Base-by-base conservation (phyloP, 2,113 vertebrate genomes). In the Epinephelus cyanopodus region DNA sequence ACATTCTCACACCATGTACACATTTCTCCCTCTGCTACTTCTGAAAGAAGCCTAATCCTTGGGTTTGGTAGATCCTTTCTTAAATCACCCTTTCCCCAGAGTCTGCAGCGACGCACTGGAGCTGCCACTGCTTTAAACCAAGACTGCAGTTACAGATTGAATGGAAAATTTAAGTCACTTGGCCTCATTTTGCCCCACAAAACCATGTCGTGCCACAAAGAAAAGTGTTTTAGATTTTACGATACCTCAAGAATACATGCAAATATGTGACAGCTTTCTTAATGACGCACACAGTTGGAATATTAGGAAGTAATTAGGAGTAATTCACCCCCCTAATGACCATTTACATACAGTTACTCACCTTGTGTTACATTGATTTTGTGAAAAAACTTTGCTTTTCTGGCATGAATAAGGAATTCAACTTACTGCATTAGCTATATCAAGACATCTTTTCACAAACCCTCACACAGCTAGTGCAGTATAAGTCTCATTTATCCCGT, bases 101-200 rank as follows among this genome's bases (percentile, higher is more conserved):
- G 79, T 71, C 27, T 53, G 58, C 66, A 67, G 48, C 23, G 18
- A 19, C 15, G n/a, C 19, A 10, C 18, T 76, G 52, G n/a, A 71
- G 61, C 56, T 27, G 25, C 61, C 23, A 19, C 73, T 77, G 6
- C 19, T 42, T 61, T 39, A 23, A 74, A 68, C n/a, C 23, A 29
- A 50, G 42, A 57, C 74, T 37, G 47, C 7, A 67, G 23, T 69
- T 58, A 25, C 45, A 75, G 47, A 80, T 48, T 48, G n/a, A 71
- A 69, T 76, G 84, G 82, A 81, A 83, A 57, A n/a, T 18, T 63
- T 14, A 72, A 79, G 56, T 77, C 66, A 58, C 29, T 68, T 37
- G 13, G 60, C 69, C 47, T 56, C 12, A 14, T 50, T 53, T 18
- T 27, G 12, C 14, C 52, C 37, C 25, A 21, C 19, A 57, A 53